Base-by-base conservation (phyloP, 2,888 invertebrate genomes). In the Stomorhina lunata region DNA sequence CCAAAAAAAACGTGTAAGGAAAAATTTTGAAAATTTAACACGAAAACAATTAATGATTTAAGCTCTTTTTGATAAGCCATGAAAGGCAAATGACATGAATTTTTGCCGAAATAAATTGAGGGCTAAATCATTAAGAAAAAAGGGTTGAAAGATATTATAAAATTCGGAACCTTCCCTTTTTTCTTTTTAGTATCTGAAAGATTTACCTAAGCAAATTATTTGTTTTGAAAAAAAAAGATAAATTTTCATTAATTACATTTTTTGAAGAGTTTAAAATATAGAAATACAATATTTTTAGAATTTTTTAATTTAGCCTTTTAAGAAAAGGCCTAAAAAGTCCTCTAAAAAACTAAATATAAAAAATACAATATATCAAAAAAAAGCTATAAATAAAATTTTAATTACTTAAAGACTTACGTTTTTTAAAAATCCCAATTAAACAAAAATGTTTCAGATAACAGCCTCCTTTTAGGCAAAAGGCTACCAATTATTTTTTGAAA, bases 1-100 rank as follows among this genome's bases (percentile, higher is more conserved):
- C 12, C 9, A 25, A 17, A 25, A n/a, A n/a, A n/a, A n/a, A n/a
- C n/a, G 2, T 10, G 15, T 53, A 29, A 55, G 29, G 29, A 55
- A 9, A 32, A 29, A 55, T 25, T 15, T 9, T 55, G 17, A 55
- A 55, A 45, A 55, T n/a, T n/a, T n/a, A n/a, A 17, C 29, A 40
- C 27, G 27, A 20, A 66, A 69, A 59, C 68, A 69, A 77, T 77
- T 77, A 69, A 69, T 55, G 68, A 63, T 34, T 53, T 77, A 55
- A 77, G 61, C 69, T 61, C 29, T 61, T 37, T 68, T 25, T 57
- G 37, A 40, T 50, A 9, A 57, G 37, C n/a, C n/a, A 59, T 22
- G 12, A 32, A 53, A 40, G 25, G 4, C 32, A 32, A 71, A 57
- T 6, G 55, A 53, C 10, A 17, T 37, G 5, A 25, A 32, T 10